Evolutionary conservation across 2,797 vertebrate genomes (phyloP).

Genomic region (Spinus pinus): DNA sequence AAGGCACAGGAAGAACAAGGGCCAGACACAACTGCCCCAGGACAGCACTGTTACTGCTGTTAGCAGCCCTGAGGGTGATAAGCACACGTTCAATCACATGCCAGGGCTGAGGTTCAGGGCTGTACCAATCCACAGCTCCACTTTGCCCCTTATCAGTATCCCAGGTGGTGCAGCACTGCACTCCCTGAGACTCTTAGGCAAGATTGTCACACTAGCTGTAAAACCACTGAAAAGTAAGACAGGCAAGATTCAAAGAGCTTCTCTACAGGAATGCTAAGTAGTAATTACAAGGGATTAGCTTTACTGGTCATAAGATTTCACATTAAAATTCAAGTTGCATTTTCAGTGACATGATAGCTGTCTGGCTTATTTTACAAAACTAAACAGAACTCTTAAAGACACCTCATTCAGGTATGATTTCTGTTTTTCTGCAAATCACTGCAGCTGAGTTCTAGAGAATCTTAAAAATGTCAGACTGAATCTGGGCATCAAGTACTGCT

Average conservation of each 20-base stretch:
- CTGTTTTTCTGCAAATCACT: not conserved
- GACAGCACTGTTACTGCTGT: fast-evolving
- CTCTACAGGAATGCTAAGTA: not conserved
- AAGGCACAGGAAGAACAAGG: not conserved
- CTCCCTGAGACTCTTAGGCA: not conserved
- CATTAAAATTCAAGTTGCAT: not conserved
- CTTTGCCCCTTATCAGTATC: not conserved
- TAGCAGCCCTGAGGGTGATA: not conserved
- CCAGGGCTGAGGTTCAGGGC: not conserved
- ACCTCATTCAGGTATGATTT: not conserved
- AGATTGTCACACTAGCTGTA: not conserved
- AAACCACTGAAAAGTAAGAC: not conserved
- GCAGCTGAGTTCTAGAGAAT: not conserved
- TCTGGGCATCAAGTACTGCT: not conserved
- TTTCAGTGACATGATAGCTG: not conserved
- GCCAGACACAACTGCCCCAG: not conserved
- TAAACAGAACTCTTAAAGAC: not conserved
- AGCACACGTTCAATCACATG: not conserved
- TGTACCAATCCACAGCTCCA: not conserved
- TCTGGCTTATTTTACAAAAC: not conserved
- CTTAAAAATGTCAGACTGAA: not conserved
- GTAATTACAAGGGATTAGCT: not conserved
- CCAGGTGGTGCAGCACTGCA: not conserved
- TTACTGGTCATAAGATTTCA: not conserved
- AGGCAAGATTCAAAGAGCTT: not conserved